These are phyloP conservation scores for Drosophila lini DNA, from an alignment of 1,140 invertebrate genomes.

Conservation along the genomic window DNA sequence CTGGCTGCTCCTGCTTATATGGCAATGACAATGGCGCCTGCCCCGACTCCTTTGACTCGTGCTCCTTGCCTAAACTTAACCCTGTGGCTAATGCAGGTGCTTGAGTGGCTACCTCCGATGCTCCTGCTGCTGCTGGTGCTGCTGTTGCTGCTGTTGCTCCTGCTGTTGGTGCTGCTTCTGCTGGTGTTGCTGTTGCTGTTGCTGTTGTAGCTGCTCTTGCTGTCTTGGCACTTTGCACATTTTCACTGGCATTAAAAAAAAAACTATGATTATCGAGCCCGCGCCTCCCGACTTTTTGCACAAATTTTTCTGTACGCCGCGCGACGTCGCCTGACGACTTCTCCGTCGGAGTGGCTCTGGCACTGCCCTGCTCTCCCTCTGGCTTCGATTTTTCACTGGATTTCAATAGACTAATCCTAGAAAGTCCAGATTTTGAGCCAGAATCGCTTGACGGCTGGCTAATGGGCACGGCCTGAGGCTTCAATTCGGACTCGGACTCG, in stretches of 20 bases:
- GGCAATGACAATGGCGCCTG: conserved; percentile 76
- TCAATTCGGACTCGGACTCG: not conserved
- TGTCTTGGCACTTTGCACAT: conserved; percentile 61
- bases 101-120: conserved; percentile 13
- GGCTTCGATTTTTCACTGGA: not conserved
- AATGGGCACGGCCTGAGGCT: not conserved
- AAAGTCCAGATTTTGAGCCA: not conserved
- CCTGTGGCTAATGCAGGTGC: conserved; percentile 19
- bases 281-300: conserved; percentile 54
- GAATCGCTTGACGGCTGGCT: not conserved
- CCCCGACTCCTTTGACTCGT: conserved; percentile 30
- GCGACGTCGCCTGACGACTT: conserved; percentile 36
- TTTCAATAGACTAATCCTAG: no score
- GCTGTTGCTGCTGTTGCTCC: not conserved
- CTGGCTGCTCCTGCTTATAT: conserved; percentile 29
- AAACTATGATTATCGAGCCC: conserved; percentile 31
- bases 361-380: not conserved
- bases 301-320: conserved; percentile 76
- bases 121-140: not conserved
- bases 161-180: conserved; percentile 1
- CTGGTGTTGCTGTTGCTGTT: not conserved
- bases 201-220: conserved; percentile 5
- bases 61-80: conserved; percentile 16
- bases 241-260: conserved; percentile 57
- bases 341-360: not conserved